phyloP scores from a whole-genome alignment of 2,113 vertebrate species.

The Aleadryas rufinucha region DNA sequence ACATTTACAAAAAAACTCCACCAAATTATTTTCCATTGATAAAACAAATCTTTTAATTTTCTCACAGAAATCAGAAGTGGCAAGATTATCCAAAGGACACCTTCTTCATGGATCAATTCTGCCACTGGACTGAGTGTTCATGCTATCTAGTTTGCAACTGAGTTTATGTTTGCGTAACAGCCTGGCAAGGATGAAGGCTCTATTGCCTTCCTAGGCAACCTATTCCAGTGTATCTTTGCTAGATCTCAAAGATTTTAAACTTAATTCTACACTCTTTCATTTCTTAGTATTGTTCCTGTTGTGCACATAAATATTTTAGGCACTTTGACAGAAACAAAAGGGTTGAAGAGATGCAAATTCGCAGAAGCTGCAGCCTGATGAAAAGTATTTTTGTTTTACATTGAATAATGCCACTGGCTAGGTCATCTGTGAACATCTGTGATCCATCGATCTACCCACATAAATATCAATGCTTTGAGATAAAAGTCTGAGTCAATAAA shows the following conservation, averaged over 20 bases:
- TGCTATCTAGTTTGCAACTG: not conserved
- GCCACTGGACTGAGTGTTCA: not conserved
- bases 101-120: not conserved
- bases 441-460: not conserved
- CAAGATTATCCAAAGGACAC: not conserved
- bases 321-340: not conserved
- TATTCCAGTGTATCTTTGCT: not conserved
- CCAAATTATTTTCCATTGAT: not conserved
- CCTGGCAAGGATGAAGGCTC: not conserved
- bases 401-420: not conserved
- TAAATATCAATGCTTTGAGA: slow-evolving; percentile 4
- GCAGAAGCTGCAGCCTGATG: not conserved
- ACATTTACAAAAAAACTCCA: not conserved
- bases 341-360: not conserved
- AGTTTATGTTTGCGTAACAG: not conserved
- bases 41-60: not conserved
- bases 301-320: not conserved
- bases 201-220: not conserved
- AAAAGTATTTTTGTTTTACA: slow-evolving; percentile 5
- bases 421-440: slow-evolving; percentile 19
- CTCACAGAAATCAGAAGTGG: not conserved
- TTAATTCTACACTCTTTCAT: not conserved
- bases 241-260: not conserved
- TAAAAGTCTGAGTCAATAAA: slow-evolving; percentile 28
- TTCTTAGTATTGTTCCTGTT: not conserved